Conservation (phyloP, 2,113 vertebrate genomes). For the Machaerirhynchus nigripectus region DNA sequence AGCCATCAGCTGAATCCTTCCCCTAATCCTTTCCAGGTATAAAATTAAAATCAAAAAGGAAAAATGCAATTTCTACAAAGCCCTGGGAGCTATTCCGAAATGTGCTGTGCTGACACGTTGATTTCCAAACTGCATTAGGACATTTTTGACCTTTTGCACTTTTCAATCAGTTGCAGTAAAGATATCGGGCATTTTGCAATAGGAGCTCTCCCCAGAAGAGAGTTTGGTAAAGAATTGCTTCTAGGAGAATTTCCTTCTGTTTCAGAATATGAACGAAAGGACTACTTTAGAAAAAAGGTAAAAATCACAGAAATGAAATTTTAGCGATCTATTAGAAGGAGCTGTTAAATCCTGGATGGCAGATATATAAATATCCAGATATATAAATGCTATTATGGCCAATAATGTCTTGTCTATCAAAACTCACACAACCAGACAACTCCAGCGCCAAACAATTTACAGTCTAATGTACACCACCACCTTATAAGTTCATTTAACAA, state of each 20-base stretch:
- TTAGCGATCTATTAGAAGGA: background rate
- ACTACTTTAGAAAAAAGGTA: background rate
- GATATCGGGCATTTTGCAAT: background rate
- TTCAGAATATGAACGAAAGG: background rate
- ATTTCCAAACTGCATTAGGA: background rate
- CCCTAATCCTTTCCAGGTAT: background rate
- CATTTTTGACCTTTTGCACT: slow-evolving; percentile 16
- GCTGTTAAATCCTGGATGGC: background rate
- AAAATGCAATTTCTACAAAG: background rate
- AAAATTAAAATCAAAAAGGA: background rate
- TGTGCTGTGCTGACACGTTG: background rate
- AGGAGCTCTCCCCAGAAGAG: background rate
- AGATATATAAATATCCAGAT: too few relatives aligned
- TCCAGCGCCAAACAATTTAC: background rate
- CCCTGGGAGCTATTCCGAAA: background rate
- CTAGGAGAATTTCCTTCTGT: background rate
- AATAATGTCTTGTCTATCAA: background rate
- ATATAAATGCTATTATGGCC: background rate
- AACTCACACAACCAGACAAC: background rate
- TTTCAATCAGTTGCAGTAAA: background rate
- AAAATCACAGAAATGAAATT: background rate
- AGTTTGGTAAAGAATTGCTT: background rate
- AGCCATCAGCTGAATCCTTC: background rate
- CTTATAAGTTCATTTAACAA: background rate
- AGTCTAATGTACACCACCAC: background rate